phyloP scores from a whole-genome alignment of 2,888 invertebrate species.

The Tetragonula carbonaria region DNA sequence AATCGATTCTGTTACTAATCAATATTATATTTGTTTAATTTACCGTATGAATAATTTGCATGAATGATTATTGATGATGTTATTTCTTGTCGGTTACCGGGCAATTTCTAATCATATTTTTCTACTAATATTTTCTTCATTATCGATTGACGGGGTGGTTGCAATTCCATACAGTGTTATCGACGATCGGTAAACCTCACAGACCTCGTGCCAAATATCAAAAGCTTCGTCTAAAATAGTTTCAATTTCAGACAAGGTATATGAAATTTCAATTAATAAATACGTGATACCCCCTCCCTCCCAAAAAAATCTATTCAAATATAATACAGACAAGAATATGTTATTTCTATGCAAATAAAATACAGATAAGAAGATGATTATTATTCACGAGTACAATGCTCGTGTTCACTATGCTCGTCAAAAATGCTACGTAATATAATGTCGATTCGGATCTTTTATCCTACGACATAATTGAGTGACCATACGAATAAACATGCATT shows the following conservation, averaged over 20 bases:
- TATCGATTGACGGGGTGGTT: background rate
- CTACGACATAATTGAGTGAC: background rate
- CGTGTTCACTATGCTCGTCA: background rate
- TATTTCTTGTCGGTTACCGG: background rate
- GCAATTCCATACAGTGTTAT: too few species aligned
- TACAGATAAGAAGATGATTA: background rate
- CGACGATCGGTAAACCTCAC: too few species aligned
- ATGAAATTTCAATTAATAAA: background rate
- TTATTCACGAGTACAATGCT: background rate
- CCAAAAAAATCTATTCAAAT: background rate
- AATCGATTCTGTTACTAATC: background rate
- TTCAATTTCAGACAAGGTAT: too few species aligned
- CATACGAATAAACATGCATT: background rate
- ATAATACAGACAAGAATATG: background rate
- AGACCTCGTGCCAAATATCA: too few species aligned
- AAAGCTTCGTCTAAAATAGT: too few species aligned
- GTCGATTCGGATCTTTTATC: background rate
- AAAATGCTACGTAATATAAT: background rate
- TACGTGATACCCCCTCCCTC: background rate
- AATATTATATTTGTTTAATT: background rate
- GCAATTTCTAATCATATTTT: background rate
- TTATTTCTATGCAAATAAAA: background rate
- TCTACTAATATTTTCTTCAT: background rate
- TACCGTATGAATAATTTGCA: background rate
- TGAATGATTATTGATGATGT: background rate